These are phyloP conservation scores for Triops cancriformis DNA, from an alignment of 1,140 invertebrate species.

Conservation along the genomic window DNA sequence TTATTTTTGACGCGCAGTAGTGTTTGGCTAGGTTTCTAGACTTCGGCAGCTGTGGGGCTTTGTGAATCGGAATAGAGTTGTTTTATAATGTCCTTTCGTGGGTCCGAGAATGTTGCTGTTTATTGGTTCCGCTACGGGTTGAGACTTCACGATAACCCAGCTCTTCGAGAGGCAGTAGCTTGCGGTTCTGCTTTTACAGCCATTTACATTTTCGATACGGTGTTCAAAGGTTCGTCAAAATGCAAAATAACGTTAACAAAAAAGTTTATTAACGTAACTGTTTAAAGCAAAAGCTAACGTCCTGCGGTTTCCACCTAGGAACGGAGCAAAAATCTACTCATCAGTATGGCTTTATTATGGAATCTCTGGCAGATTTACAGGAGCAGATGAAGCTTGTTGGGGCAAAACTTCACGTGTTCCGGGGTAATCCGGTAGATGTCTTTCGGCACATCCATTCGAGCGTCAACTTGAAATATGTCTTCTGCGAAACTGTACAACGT, in stretches of 20 bases:
- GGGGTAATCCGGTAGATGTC: conserved; percentile 52
- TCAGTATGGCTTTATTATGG: conserved; percentile 50
- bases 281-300: background rate
- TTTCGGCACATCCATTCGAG: conserved; percentile 45
- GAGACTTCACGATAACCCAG: conserved; percentile 61
- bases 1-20: too few species aligned
- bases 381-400: conserved; percentile 49
- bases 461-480: conserved; percentile 34
- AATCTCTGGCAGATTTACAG: conserved; percentile 58
- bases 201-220: conserved; percentile 24
- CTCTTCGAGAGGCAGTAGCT: conserved; percentile 49
- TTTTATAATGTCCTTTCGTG: background rate
- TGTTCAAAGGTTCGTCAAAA: conserved; percentile 9
- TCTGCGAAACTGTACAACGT: conserved; percentile 51
- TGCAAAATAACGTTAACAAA: background rate
- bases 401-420: conserved; percentile 54
- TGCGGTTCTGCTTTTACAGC: conserved; percentile 36
- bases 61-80: background rate
- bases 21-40: too few species aligned
- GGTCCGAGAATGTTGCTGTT: background rate
- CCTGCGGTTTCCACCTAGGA: background rate
- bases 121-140: conserved; percentile 61
- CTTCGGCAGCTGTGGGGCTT: too few species aligned
- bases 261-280: background rate
- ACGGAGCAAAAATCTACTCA: conserved; percentile 18